Base-by-base conservation (phyloP, 2,888 invertebrate genomes). In the Metallyticus violacea region DNA sequence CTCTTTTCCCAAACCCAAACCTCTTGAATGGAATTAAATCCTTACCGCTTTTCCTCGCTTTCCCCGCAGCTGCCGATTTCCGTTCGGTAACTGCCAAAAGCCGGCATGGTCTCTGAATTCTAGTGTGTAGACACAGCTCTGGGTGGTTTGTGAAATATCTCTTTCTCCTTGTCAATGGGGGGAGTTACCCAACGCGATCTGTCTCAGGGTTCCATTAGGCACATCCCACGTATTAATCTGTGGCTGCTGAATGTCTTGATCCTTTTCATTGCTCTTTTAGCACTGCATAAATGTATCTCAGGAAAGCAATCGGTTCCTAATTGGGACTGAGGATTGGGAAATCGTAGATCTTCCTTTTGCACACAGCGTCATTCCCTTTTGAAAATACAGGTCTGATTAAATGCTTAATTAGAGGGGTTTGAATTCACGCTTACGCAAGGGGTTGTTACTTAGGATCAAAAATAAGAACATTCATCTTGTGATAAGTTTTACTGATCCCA, bases 11-110 rank as follows among this genome's bases (percentile, higher is more conserved):
- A 22, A 26, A 26, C 82, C 26, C 82, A 26, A 22, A 7, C 27
- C 82, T 76, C 82, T 82, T 76, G 76, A 82, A 82, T 82, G 30
- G 76, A 76, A 82, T 82, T 82, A 82, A 76, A 82, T 40, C 82
- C 82, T 62, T 62, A 62, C 40, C 40, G 40, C 40, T 22, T 62
- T 62, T 62, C 40, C 15, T 62, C 15, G 40, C 40, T 62, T 62
- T 62, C 40, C 40, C 26, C 76, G 6, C 30, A 30, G n/a, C 30
- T 81, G 28, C 81, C 30, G 81, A 76, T 82, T 82, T 82, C 82
- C 82, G 62, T 82, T 82, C 26, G 26, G 26, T 76, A 82, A 15
- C 26, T 22, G 82, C 26, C 76, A 81, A 30, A 81, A 81, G 81
- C 81, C 26, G 30, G 30, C 22, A 62, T 26, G 76, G 26, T 26